Evolutionary conservation across 2,888 invertebrate species (phyloP), one percentile per base, ranked within the genome.

Genomic region (Diarsia rubi): DNA sequence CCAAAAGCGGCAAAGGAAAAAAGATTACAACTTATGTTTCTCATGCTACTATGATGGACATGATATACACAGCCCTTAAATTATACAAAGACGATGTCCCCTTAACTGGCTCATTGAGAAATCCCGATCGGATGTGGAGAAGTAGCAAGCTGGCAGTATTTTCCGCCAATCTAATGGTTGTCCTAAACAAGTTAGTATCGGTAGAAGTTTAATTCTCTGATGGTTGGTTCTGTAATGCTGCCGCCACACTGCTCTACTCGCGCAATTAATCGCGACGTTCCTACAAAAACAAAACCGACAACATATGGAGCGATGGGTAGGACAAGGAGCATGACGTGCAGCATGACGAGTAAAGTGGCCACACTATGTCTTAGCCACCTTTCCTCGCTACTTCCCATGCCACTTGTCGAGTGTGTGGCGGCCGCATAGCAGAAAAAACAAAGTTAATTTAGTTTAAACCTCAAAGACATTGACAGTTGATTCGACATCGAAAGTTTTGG

Each of bases 101-200:
- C 1, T 92, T 98, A 73, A 97, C 95, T 0, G 97, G 97, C 2
- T 94, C 97, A 54, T 97, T 97, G 88, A 98, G 97, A 90, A 93
- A 96, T 60, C 89, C 91, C 1, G 95, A 96, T 71, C 96, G 98
- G 78, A 97, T 97, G 88, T 98, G 98, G 98, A 97, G 97, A 83
- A 97, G 97, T 0, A 98, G 98, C 52, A 92, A 96, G 69, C 94
- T 98, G 67, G 97, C 97, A 74, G 97, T 98, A 0, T 98, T 98
- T 91, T 97, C 97, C 6, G 96, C 97, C 12, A 98, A 98, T 93
- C 92, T 98, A 54, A 97, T 97, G 54, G 98, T 98, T 59, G 97
- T 98, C 42, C 97, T 98, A 88, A 98, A 98, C 92, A 97, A 97
- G 97, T 98, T 90, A 94, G 97, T 94, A 81, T 79, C 73, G 12